Evolutionary conservation across 2,888 invertebrate genomes (phyloP).

Genomic region (Andrena fulva): DNA sequence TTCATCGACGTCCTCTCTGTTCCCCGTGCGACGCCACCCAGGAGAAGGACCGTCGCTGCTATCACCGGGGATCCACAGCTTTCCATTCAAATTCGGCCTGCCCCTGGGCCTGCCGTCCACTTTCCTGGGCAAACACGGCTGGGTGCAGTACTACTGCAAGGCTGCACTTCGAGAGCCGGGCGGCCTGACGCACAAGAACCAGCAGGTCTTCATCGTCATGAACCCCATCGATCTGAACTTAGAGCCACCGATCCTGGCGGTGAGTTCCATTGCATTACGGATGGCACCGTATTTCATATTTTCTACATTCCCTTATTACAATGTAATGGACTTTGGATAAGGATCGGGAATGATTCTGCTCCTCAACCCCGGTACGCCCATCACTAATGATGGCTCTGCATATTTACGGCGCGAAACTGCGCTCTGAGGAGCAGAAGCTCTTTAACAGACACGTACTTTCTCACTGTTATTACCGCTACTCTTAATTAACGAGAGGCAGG

Average conservation of each 20-base stretch:
- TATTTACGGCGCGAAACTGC: neutral
- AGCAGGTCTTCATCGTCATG: constrained; percentile 99
- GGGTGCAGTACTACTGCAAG: constrained; percentile 98
- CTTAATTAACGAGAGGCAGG: neutral
- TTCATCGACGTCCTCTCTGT: constrained; percentile 44
- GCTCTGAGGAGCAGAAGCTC: neutral
- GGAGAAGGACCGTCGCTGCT: constrained; percentile 93
- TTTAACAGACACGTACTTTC: neutral
- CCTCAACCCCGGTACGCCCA: neutral
- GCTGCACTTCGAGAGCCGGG: constrained; percentile 95
- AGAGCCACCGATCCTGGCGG: constrained; percentile 94
- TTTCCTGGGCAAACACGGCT: constrained; percentile 96
- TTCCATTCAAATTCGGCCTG: constrained; percentile 96
- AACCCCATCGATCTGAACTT: constrained; percentile 97
- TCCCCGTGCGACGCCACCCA: constrained; percentile 77
- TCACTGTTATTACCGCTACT: neutral
- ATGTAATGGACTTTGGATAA: neutral
- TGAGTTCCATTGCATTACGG: constrained; percentile 85
- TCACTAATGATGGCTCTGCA: neutral
- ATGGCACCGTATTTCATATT: constrained; percentile 5
- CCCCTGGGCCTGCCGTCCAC: constrained; percentile 96
- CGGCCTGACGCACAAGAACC: constrained; percentile 96
- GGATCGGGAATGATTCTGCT: neutral
- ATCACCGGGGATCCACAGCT: constrained; percentile 97
- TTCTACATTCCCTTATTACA: neutral